Conservation (phyloP, 1,140 invertebrate genomes). For the Macrobrachium rosenbergii region DNA sequence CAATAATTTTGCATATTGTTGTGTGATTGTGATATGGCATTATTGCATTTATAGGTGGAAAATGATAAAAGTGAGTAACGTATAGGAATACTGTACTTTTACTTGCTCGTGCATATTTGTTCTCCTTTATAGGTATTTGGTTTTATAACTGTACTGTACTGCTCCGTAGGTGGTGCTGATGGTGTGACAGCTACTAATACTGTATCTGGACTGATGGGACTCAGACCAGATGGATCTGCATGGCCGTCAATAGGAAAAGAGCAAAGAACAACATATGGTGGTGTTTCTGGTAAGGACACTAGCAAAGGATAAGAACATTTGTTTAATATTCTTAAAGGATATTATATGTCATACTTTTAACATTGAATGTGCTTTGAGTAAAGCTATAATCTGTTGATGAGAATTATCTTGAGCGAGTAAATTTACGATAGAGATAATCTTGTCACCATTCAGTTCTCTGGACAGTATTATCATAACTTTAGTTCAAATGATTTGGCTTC, state of each 20-base stretch:
- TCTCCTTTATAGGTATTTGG: too few species aligned
- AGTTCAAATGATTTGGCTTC: too few species aligned
- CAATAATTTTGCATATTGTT: neutral
- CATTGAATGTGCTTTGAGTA: too few species aligned
- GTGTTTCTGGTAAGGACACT: conserved; percentile 78
- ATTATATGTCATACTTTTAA: too few species aligned
- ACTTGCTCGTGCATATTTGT: neutral
- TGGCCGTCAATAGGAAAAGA: conserved; percentile 91
- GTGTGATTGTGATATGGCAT: too few species aligned
- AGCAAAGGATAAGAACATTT: too few species aligned
- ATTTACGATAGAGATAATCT: too few species aligned
- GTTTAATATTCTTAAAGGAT: too few species aligned
- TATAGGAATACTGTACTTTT: neutral
- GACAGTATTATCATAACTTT: too few species aligned
- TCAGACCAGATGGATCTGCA: conserved; percentile 83
- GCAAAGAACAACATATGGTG: conserved; percentile 94
- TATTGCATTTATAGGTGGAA: neutral
- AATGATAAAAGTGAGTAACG: neutral
- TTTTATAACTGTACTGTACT: neutral
- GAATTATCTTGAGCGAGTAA: too few species aligned
- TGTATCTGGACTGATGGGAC: conserved; percentile 91
- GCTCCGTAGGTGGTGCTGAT: conserved; percentile 87
- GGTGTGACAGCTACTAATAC: conserved; percentile 99
- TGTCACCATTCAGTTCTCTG: too few species aligned
- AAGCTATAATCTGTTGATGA: too few species aligned